Percentiles rank a stretch among this genome's conserved stretches.
Conservation (phyloP, 2,113 vertebrate genomes). For the Spheniscus mendiculus region DNA sequence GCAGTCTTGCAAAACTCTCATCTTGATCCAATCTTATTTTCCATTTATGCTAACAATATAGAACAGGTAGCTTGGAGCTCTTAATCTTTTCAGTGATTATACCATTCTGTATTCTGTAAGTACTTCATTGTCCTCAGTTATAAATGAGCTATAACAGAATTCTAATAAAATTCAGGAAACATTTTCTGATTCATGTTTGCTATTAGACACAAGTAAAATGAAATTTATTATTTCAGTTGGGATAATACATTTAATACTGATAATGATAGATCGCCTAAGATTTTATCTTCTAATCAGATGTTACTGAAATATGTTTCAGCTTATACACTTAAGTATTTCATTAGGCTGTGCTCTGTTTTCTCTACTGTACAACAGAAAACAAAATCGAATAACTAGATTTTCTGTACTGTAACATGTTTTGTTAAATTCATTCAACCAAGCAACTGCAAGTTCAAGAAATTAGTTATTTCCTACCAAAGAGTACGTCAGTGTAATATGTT, state of each 20-base stretch:
- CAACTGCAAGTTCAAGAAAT: neutral
- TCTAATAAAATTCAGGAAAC: conserved; percentile 50
- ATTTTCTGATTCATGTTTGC: conserved; percentile 33
- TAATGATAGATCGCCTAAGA: neutral
- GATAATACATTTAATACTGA: conserved; percentile 12
- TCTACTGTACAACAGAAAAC: neutral
- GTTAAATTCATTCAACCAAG: neutral
- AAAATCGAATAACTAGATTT: neutral
- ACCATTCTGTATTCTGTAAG: neutral
- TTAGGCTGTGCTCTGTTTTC: neutral
- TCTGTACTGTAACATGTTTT: neutral
- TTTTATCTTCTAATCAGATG: conserved; percentile 33
- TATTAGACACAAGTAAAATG: conserved; percentile 37
- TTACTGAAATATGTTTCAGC: conserved; percentile 1
- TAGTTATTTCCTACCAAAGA: neutral
- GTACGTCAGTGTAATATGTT: neutral
- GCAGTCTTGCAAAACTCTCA: neutral
- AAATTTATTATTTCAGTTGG: conserved; percentile 35
- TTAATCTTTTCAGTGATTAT: conserved; percentile 36
- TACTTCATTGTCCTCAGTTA: conserved; percentile 37
- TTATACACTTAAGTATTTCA: neutral
- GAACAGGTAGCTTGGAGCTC: conserved; percentile 4
- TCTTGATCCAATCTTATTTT: conserved; percentile 34
- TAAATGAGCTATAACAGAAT: conserved; percentile 38
- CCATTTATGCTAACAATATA: conserved; percentile 38